A percentile compares a stretch with the other conserved stretches of the same genome.
These are phyloP conservation scores for Saccostrea cuccullata DNA, from an alignment of 1,140 invertebrate species.

Conservation along the genomic window DNA sequence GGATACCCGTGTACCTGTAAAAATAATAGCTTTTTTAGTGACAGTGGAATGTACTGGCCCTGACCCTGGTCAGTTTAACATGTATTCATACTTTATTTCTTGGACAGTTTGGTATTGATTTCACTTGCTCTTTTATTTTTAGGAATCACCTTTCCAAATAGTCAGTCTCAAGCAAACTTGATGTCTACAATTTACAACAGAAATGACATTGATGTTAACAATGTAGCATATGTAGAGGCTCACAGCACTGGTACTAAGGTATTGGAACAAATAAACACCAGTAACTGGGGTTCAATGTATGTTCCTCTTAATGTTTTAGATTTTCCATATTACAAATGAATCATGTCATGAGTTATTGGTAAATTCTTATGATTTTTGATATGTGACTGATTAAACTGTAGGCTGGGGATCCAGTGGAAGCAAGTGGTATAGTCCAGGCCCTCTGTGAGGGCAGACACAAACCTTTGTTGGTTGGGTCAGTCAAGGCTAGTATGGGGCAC, in stretches of 20 bases:
- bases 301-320: too few relatives aligned
- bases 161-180: slow-evolving; percentile 49
- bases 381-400: slow-evolving; percentile 14
- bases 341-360: too few relatives aligned
- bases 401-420: slow-evolving; percentile 59
- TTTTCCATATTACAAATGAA: too few relatives aligned
- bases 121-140: background rate
- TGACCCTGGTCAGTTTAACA: too few relatives aligned
- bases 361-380: too few relatives aligned
- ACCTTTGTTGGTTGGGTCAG: slow-evolving; percentile 63
- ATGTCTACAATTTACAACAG: slow-evolving; percentile 50
- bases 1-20: too few relatives aligned
- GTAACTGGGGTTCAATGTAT: too few relatives aligned
- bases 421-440: slow-evolving; percentile 45
- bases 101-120: too few relatives aligned
- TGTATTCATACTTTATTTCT: too few relatives aligned
- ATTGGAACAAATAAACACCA: background rate
- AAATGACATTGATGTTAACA: slow-evolving; percentile 39
- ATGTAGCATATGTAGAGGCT: slow-evolving; percentile 58
- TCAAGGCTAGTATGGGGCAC: slow-evolving; percentile 65
- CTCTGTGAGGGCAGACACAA: slow-evolving; percentile 48
- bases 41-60: too few relatives aligned
- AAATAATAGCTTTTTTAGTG: too few relatives aligned
- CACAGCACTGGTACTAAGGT: slow-evolving; percentile 66
- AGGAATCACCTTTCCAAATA: slow-evolving; percentile 61